Evolutionary conservation across 92 coral and sea anemone genomes (phyloP), one percentile per base, ranked within the genome.

Genomic region (Phymanthus crucifer): DNA sequence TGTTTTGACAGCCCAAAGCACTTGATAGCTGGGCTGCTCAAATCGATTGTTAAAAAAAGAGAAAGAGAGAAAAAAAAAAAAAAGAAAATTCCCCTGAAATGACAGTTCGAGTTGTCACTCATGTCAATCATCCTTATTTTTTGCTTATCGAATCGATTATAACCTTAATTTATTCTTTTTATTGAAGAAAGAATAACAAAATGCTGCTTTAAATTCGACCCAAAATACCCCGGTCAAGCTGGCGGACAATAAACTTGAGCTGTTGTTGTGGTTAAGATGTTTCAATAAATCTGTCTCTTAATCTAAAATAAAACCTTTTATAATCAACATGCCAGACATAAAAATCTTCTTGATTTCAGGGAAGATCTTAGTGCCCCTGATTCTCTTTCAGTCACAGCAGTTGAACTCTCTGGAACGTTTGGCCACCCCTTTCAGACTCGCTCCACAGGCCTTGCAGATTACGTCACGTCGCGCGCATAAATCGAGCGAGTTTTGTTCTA

Each of bases 381-480:
- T 27, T 8, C 3, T 54, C 21, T 54, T 0, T 54, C 1, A 54
- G 64, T 5, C 29, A 14, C 13, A 27, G 35, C 3, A n/a, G n/a
- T 8, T 6, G 48, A 43, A 43, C 16, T 34, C 68, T 61, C 29
- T 61, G 13, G 68, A 61, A 24, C 14, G 14, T 0, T 24, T 27
- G 18, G 18, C 68, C 68, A 61, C 68, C 68, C 68, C 68, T 19
- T 8, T 61, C 29, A 16, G 34, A 31, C 29, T 17, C 29, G 66
- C 31, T 19, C 57, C 16, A 17, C 57, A 50, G 57, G 57, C 57
- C 57, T 54, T 54, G 64, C 4, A 54, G n/a, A 61, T 61, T 61
- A 61, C 68, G 68, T 61, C 68, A 61, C 68, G 68, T 34, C 11
- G 68, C 33, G 66, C 68, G 68, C 68, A 27, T 27, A 2, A 8